Percentiles rank a stretch among this genome's conserved stretches.
These are phyloP conservation scores for Eupithecia centaureata DNA, from an alignment of 2,888 invertebrate species.

Conservation along the genomic window DNA sequence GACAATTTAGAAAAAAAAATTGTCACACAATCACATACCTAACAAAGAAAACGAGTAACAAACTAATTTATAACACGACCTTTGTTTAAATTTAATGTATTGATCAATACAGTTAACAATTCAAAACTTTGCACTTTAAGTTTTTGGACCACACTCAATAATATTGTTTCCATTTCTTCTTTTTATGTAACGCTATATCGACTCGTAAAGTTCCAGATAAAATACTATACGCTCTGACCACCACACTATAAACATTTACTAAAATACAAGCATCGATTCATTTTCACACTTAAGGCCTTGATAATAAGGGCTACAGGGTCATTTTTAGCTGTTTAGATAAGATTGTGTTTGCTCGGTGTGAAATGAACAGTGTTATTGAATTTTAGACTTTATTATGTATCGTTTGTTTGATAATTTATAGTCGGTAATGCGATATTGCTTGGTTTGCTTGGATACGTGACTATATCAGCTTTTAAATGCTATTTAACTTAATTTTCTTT, in stretches of 20 bases:
- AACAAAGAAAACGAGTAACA: too few relatives aligned
- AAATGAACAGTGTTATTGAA: conserved; percentile 68
- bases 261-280: conserved; percentile 30
- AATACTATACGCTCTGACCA: conserved; percentile 58
- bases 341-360: conserved; percentile 50
- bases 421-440: conserved; percentile 60
- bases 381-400: conserved; percentile 63
- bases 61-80: too few relatives aligned
- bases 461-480: conserved; percentile 17
- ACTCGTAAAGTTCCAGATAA: conserved; percentile 68
- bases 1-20: too few relatives aligned
- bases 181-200: conserved; percentile 68
- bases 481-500: not conserved
- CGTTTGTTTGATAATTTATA: conserved; percentile 62
- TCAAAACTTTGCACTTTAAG: not conserved
- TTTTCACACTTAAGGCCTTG: conserved; percentile 33
- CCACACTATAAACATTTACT: conserved; percentile 15
- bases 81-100: too few relatives aligned
- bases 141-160: conserved; percentile 48
- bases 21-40: too few relatives aligned
- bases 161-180: conserved; percentile 55
- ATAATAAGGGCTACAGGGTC: conserved; percentile 10
- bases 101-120: not conserved
- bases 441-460: conserved; percentile 34
- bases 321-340: not conserved